phyloP scores from a whole-genome alignment of 2,888 invertebrate species.

The Dynastes tityus region DNA sequence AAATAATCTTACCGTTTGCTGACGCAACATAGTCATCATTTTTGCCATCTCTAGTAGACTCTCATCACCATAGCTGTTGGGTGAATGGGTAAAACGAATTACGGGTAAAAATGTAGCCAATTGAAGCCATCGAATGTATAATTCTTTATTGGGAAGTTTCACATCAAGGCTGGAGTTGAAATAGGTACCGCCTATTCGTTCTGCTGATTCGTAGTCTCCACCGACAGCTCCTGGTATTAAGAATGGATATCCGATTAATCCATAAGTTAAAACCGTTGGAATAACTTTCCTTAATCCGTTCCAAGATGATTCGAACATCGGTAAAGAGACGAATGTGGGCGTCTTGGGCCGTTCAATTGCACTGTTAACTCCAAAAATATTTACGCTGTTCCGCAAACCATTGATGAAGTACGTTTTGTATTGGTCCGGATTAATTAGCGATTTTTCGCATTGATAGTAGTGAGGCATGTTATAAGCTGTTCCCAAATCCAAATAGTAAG shows the following conservation, averaged over 20 bases:
- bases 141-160: constrained; percentile 82
- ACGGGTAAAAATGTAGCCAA: constrained; percentile 92
- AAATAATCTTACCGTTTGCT: constrained; percentile 76
- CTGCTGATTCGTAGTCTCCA: constrained; percentile 84
- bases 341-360: constrained; percentile 87
- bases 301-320: constrained; percentile 92
- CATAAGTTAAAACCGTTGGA: constrained; percentile 90
- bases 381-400: constrained; percentile 75
- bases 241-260: constrained; percentile 93
- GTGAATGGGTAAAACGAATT: constrained; percentile 91
- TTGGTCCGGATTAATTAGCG: constrained; percentile 85
- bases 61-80: constrained; percentile 89
- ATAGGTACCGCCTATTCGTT: constrained; percentile 72
- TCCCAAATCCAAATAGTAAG: constrained; percentile 88
- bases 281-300: constrained; percentile 81
- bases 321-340: constrained; percentile 89
- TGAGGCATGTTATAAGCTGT: constrained; percentile 90
- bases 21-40: constrained; percentile 81
- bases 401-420: constrained; percentile 84
- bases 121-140: constrained; percentile 93
- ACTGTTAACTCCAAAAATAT: constrained; percentile 87
- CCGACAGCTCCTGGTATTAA: constrained; percentile 95
- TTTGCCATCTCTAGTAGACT: constrained; percentile 83
- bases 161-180: constrained; percentile 68
- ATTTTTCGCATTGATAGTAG: constrained; percentile 85